Conservation (phyloP, 2,888 invertebrate species). For the Harpalus rufipes region DNA sequence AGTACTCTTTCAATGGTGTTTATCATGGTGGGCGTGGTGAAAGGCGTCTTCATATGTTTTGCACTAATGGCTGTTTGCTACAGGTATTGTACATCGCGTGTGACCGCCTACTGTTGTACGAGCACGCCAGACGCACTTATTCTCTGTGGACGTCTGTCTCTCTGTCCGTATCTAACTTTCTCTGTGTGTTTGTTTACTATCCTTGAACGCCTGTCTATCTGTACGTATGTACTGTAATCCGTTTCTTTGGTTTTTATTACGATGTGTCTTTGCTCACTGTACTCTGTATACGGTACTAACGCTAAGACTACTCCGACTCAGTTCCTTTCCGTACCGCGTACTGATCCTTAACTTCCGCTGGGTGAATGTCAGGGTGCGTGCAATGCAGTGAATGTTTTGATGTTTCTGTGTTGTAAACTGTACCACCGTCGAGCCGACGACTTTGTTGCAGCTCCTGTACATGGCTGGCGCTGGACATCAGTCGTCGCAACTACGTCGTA, state of each 20-base stretch:
- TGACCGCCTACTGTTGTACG: slow-evolving; percentile 57
- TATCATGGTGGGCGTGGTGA: slow-evolving; percentile 95
- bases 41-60: slow-evolving; percentile 97
- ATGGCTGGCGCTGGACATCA: slow-evolving; percentile 73
- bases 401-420: slow-evolving; percentile 50
- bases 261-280: slow-evolving; percentile 26
- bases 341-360: slow-evolving; percentile 23
- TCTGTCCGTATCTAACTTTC: slow-evolving; percentile 27
- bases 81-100: slow-evolving; percentile 83
- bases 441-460: slow-evolving; percentile 74
- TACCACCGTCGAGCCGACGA: background rate
- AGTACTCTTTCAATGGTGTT: slow-evolving; percentile 94
- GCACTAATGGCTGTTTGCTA: slow-evolving; percentile 96
- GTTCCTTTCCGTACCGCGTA: slow-evolving; percentile 13
- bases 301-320: slow-evolving; percentile 18
- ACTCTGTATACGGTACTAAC: slow-evolving; percentile 32
- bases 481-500: slow-evolving; percentile 59
- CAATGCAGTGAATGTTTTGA: slow-evolving; percentile 67
- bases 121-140: slow-evolving; percentile 58
- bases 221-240: slow-evolving; percentile 31
- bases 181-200: slow-evolving; percentile 51
- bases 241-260: slow-evolving; percentile 43
- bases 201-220: slow-evolving; percentile 1
- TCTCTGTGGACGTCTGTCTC: slow-evolving; percentile 56
- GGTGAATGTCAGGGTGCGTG: slow-evolving; percentile 66